Evolutionary conservation across 1,140 invertebrate species (phyloP).

Genomic region (Micrasema minimum): DNA sequence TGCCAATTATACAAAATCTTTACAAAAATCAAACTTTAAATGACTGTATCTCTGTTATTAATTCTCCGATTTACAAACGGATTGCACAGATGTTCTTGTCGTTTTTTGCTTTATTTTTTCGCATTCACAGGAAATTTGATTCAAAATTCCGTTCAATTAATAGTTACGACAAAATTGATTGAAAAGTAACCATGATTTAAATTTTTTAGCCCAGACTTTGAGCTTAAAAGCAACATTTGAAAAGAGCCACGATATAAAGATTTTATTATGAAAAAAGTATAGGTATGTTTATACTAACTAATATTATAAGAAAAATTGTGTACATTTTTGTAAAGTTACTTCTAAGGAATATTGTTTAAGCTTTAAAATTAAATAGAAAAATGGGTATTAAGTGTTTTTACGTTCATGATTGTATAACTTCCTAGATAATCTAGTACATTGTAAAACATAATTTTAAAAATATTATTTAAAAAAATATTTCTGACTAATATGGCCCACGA

Average conservation of each 20-base stretch:
- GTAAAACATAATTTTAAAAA: constrained; percentile 19
- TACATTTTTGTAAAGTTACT: constrained; percentile 35
- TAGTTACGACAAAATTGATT: too few species aligned
- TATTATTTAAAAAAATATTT: constrained; percentile 33
- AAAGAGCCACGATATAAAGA: neutral
- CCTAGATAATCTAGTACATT: constrained; percentile 4
- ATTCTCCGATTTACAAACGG: too few species aligned
- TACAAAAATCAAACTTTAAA: too few species aligned
- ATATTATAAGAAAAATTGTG: neutral
- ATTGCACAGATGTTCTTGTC: too few species aligned
- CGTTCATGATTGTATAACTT: constrained; percentile 32
- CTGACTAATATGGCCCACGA: constrained; percentile 28
- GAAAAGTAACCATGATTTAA: too few species aligned
- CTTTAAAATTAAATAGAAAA: constrained; percentile 26
- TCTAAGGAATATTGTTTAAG: neutral
- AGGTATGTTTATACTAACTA: neutral
- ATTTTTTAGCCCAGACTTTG: too few species aligned
- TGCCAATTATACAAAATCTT: too few species aligned
- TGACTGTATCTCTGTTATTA: too few species aligned
- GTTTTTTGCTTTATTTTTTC: too few species aligned
- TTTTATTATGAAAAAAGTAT: constrained; percentile 1
- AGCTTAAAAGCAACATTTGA: too few species aligned
- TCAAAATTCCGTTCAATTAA: too few species aligned
- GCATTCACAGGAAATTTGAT: too few species aligned
- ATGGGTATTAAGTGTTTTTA: constrained; percentile 35